phyloP scores from a whole-genome alignment of 2,888 invertebrate species.

The Balanococcus diminutus region DNA sequence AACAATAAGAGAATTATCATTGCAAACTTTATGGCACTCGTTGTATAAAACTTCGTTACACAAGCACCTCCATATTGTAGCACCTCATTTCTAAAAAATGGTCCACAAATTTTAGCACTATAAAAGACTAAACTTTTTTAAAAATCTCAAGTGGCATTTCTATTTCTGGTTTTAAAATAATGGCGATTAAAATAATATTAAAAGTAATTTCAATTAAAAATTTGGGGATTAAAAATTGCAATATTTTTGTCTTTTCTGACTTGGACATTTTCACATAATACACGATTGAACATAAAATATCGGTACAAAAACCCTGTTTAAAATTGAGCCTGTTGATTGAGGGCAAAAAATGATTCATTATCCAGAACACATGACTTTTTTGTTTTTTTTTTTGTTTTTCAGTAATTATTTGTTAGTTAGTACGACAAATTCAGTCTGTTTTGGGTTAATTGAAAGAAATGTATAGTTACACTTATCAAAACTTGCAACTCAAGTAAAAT shows the following conservation, averaged over 20 bases:
- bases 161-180: not conserved
- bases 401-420: not conserved
- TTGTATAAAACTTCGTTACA: not conserved
- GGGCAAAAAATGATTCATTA: not conserved
- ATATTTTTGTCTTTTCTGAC: not conserved
- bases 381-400: not conserved
- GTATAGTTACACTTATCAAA: not conserved
- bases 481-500: not conserved
- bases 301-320: not conserved
- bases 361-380: not conserved
- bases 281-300: not conserved
- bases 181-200: not conserved
- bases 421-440: conserved; percentile 3
- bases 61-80: not conserved
- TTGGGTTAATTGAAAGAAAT: not conserved
- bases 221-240: not conserved
- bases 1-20: not conserved
- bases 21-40: not conserved
- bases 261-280: not conserved
- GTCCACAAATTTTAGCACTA: not conserved
- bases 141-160: not conserved
- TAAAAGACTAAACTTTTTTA: not conserved
- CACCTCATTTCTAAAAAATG: not conserved
- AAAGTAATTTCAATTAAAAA: not conserved
- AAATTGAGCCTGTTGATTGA: not conserved